These are phyloP conservation scores for Heliocidaris tuberculata DNA, from an alignment of 35 echinoderm and acorn worm genomes.

Conservation along the genomic window DNA sequence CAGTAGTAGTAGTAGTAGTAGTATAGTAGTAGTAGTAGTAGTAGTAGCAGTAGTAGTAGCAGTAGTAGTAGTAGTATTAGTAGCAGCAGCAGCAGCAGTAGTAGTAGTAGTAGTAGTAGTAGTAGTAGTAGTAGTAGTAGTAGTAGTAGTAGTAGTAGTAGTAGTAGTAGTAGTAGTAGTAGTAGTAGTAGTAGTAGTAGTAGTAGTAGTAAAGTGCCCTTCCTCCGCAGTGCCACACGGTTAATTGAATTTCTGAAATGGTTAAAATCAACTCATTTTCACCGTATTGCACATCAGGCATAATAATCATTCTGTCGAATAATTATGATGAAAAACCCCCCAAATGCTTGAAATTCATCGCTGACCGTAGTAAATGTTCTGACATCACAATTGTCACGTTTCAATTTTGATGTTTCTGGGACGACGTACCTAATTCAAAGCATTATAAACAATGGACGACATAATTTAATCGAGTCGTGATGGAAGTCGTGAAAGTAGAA, in stretches of 20 bases:
- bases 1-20: not conserved
- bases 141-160: too few species aligned
- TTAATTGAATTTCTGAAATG: too few species aligned
- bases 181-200: too few species aligned
- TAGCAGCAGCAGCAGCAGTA: conserved; percentile 23
- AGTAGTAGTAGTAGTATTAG: not conserved
- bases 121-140: not conserved
- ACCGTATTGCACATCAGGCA: not conserved
- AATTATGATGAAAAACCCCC: not conserved
- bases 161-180: too few species aligned
- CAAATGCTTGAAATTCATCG: not conserved
- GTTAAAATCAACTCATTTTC: not conserved
- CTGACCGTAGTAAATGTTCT: not conserved
- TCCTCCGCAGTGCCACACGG: too few species aligned
- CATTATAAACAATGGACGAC: not conserved
- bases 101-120: conserved; percentile 17
- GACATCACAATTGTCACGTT: not conserved
- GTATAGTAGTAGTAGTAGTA: not conserved
- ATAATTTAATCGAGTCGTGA: not conserved
- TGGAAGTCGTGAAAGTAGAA: not conserved
- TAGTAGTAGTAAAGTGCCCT: not conserved
- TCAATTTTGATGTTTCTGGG: not conserved
- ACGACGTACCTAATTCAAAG: not conserved
- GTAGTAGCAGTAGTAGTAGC: conserved; percentile 23
- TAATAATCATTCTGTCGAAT: not conserved